phyloP scores from a whole-genome alignment of 2,113 vertebrate species.

The Pedetes capensis region DNA sequence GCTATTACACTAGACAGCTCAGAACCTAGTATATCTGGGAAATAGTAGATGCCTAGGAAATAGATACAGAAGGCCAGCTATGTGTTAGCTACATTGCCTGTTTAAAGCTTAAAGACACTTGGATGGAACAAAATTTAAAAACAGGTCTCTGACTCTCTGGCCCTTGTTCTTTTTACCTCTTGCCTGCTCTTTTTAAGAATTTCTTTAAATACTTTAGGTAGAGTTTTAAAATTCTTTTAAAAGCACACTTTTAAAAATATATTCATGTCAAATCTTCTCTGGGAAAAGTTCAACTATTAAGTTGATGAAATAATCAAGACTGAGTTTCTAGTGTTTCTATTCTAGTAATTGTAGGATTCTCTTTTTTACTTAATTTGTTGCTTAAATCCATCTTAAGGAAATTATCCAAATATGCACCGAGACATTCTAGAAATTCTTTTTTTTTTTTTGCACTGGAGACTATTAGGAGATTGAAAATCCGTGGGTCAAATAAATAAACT shows the following conservation, averaged over 20 bases:
- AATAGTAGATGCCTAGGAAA: not conserved
- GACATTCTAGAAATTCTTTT: slow-evolving; percentile 10
- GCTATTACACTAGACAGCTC: not conserved
- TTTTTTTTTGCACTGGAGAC: not conserved
- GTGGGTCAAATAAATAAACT: not conserved
- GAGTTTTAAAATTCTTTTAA: not conserved
- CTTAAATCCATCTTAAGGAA: not conserved
- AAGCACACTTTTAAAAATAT: not conserved
- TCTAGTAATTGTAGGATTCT: not conserved
- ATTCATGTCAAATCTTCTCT: not conserved
- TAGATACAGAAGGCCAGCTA: not conserved
- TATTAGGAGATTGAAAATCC: slow-evolving; percentile 10
- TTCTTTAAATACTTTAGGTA: slow-evolving; percentile 27
- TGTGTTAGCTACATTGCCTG: not conserved
- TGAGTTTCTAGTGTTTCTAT: not conserved
- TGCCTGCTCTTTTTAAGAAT: not conserved
- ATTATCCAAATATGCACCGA: not conserved
- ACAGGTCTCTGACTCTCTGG: not conserved
- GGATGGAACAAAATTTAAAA: not conserved
- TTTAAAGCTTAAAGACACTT: not conserved
- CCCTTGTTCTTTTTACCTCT: not conserved
- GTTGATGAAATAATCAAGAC: not conserved
- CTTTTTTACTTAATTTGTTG: not conserved
- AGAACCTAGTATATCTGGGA: not conserved
- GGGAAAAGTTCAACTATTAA: not conserved